Evolutionary conservation across 1,140 invertebrate species (phyloP).

Genomic region (Agraylea sexmaculata): DNA sequence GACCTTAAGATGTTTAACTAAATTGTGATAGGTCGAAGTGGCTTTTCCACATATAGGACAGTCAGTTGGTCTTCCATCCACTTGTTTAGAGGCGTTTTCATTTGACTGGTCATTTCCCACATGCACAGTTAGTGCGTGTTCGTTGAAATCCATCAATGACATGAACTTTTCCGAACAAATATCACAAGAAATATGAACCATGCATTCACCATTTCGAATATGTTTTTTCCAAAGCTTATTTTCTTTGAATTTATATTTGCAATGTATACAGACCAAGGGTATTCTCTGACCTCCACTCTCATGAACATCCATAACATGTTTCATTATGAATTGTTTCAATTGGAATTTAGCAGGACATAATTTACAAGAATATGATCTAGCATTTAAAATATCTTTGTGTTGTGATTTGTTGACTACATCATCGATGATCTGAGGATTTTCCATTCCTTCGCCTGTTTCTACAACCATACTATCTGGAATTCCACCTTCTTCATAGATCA

Average conservation of each 20-base stretch:
- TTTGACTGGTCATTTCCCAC: constrained; percentile 28
- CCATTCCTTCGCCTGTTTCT: too few species aligned
- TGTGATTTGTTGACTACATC: constrained; percentile 26
- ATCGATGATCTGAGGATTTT: constrained; percentile 22
- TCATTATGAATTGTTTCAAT: constrained; percentile 40
- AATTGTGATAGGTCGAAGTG: constrained; percentile 40
- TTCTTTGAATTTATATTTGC: constrained; percentile 34
- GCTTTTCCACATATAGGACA: constrained; percentile 42
- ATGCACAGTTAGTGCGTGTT: constrained; percentile 35
- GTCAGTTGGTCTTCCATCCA: constrained; percentile 35
- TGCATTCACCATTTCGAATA: constrained; percentile 38
- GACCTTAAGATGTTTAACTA: constrained; percentile 42
- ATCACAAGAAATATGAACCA: constrained; percentile 36
- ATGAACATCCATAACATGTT: constrained; percentile 38
- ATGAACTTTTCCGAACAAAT: constrained; percentile 37
- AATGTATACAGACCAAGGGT: constrained; percentile 33
- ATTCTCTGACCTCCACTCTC: constrained; percentile 35
- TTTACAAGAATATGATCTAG: constrained; percentile 37
- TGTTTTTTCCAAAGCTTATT: constrained; percentile 36
- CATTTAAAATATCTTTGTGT: constrained; percentile 39
- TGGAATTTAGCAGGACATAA: constrained; percentile 39
- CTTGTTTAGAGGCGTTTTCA: constrained; percentile 31
- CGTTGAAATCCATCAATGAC: constrained; percentile 37
- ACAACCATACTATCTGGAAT: constrained; percentile 36
- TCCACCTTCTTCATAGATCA: constrained; percentile 38